Percentiles rank a stretch among this genome's conserved stretches.
Evolutionary conservation across 2,797 vertebrate species (phyloP).

Genomic region (Poliocrania exsul): DNA sequence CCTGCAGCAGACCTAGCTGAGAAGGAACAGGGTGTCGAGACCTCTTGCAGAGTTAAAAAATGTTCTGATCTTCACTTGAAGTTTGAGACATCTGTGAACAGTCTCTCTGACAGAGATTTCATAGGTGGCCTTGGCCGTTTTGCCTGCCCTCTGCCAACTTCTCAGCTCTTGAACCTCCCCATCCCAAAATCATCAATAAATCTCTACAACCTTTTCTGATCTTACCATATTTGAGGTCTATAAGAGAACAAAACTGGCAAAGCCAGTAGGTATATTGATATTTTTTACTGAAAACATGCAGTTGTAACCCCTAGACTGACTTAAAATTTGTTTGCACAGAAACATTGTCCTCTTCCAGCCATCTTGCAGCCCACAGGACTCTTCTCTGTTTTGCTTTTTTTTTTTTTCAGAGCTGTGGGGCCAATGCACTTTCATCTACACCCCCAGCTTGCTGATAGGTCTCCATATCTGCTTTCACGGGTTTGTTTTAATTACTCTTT

Average conservation of each 20-base stretch:
- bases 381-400: neutral
- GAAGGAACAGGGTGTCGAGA: neutral
- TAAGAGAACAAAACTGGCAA: neutral
- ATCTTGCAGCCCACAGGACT: neutral
- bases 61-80: neutral
- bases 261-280: neutral
- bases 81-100: neutral
- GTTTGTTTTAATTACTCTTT: constrained; percentile 35
- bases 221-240: neutral
- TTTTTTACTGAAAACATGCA: neutral
- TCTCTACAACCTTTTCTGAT: neutral
- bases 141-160: neutral
- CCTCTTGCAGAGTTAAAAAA: neutral
- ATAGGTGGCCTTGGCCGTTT: neutral
- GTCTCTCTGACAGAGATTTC: neutral
- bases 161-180: neutral
- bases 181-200: neutral
- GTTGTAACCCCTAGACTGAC: neutral
- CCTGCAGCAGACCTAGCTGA: neutral
- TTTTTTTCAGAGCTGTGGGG: neutral
- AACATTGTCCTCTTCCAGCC: neutral
- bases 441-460: neutral
- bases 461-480: neutral
- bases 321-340: neutral
- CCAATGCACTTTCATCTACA: constrained; percentile 5